Evolutionary conservation across 2,797 vertebrate genomes (phyloP).

Genomic region (Lacerta viridis): DNA sequence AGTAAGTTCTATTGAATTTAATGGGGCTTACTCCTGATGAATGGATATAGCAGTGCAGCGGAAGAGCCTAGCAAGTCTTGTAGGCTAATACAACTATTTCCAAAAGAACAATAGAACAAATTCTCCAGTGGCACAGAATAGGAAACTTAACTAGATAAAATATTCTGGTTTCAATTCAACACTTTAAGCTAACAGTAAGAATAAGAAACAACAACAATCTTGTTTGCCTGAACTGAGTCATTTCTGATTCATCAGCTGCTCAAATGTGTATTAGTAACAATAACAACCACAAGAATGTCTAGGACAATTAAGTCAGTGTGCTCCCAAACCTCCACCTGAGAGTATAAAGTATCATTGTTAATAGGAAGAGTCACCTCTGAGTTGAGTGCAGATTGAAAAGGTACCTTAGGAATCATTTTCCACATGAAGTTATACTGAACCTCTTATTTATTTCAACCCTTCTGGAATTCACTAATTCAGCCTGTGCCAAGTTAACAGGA

Average conservation of each 20-base stretch:
- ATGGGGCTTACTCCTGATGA: too few species aligned
- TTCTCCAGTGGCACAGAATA: conserved; percentile 8
- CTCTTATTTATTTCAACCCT: neutral
- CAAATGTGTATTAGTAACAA: conserved; percentile 26
- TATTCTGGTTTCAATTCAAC: conserved; percentile 28
- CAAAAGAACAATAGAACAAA: conserved; percentile 30
- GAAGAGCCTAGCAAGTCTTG: conserved; percentile 44
- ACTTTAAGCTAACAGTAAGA: neutral
- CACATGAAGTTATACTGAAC: conserved; percentile 1
- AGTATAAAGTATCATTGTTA: conserved; percentile 42
- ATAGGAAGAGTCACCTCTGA: conserved; percentile 20
- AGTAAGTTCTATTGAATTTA: too few species aligned
- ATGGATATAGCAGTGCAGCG: too few species aligned
- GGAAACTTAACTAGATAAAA: conserved; percentile 15
- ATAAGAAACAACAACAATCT: neutral
- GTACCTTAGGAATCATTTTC: conserved; percentile 9
- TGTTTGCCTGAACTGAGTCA: neutral
- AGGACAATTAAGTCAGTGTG: conserved; percentile 8
- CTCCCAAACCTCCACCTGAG: conserved; percentile 2
- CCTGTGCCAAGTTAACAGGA: conserved; percentile 1
- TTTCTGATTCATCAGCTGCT: conserved; percentile 2
- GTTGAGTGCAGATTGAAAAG: conserved; percentile 40
- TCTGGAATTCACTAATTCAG: neutral
- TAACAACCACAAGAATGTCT: conserved; percentile 2
- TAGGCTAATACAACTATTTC: conserved; percentile 39